Conservation (phyloP, 92 coral and sea anemone species). For the Parazoanthus swiftii region DNA sequence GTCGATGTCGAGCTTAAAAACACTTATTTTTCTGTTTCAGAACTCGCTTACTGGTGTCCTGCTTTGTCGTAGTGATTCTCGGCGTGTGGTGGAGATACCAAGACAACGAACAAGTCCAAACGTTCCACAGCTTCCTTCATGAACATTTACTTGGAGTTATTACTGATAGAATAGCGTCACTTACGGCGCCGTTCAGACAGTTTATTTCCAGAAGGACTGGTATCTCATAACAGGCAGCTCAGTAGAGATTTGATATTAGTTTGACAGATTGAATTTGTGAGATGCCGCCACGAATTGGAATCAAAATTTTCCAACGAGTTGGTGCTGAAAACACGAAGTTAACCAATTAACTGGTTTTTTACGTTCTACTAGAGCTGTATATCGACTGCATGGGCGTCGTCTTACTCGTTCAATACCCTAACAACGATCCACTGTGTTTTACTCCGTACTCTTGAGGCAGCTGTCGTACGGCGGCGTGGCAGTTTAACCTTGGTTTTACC, state of each 20-base stretch:
- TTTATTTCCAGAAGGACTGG: slow-evolving; percentile 3
- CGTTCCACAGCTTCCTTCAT: slow-evolving; percentile 17
- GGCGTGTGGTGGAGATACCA: slow-evolving; percentile 37
- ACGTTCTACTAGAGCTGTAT: not conserved
- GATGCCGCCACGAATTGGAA: not conserved
- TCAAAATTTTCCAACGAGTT: not conserved
- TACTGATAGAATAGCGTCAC: slow-evolving; percentile 15
- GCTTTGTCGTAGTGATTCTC: slow-evolving; percentile 23
- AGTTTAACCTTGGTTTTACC: too few species aligned
- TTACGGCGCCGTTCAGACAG: slow-evolving; percentile 19
- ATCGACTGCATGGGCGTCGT: not conserved
- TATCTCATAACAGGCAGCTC: slow-evolving; percentile 17
- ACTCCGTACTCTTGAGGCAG: too few species aligned
- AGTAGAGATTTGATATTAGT: not conserved
- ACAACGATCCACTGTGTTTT: not conserved
- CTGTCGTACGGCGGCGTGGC: too few species aligned
- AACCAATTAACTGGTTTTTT: not conserved
- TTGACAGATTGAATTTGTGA: not conserved
- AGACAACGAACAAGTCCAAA: slow-evolving; percentile 29
- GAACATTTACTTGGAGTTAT: slow-evolving; percentile 10
- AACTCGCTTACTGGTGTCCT: slow-evolving; percentile 23
- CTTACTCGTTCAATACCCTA: too few species aligned
- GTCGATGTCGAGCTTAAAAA: not conserved
- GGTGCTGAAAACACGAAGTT: not conserved
- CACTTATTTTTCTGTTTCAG: slow-evolving; percentile 12